Evolutionary conservation across 2,888 invertebrate species (phyloP), one percentile per base, ranked within the genome.

Genomic region (Oxycera nigricornis): DNA sequence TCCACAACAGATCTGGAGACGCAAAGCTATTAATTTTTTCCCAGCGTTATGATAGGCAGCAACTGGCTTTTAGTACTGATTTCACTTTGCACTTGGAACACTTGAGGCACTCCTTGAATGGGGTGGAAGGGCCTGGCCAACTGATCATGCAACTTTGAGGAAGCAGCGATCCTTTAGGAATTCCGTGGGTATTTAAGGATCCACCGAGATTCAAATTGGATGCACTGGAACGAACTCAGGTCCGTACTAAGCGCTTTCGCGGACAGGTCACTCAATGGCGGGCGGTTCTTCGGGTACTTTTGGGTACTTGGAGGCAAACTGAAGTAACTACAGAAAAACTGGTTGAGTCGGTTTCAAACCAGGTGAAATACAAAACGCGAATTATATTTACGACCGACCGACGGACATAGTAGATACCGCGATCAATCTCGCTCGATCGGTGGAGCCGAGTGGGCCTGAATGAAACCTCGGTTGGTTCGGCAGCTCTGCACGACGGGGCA

Each of bases 301-400:
- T 20, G 24, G 59, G 59, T 59, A 59, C 59, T 59, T 59, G 20
- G n/a, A 61, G 61, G 26, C 17, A 61, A 61, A 17, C 28, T 61
- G 9, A 2, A 61, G 61, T 61, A 61, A 14, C 30, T 61, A 9
- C 61, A 14, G 30, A 50, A 41, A 68, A 68, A 68, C 68, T 68
- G 50, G 68, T 68, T 68, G 52, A 17, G 68, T 31, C 31, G 50
- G 50, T 52, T 68, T 46, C 39, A n/a, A 24, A 39, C 68, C 52
- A 68, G 68, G 31, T 68, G 50, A 55, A 70, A 52, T 55, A 70
- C 52, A 52, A 70, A 70, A 70, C 55, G 70, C 52, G 55, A 70
- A 52, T 70, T 41, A 65, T 65, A 65, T 65, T 65, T 65, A 65
- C 65, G 65, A 65, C 65, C 41, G 65, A 26, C 65, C 20, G 65